phyloP scores from a whole-genome alignment of 2,888 invertebrate genomes.

The Physocephala rufipes region DNA sequence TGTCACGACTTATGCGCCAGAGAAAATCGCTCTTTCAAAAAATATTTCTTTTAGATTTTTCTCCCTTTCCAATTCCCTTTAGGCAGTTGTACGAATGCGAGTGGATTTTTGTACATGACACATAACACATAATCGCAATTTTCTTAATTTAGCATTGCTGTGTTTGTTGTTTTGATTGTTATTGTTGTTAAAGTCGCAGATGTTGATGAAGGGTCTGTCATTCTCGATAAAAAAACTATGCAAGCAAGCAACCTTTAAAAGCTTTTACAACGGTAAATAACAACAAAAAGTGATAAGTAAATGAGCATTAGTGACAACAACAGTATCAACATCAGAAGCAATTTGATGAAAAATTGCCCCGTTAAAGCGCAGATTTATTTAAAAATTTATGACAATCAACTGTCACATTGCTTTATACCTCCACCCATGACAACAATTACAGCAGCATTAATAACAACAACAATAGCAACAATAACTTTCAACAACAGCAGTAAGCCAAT shows the following conservation, averaged over 20 bases:
- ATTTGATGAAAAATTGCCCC: not conserved
- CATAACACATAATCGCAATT: slow-evolving; percentile 51
- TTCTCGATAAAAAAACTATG: not conserved
- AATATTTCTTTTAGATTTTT: too few species aligned
- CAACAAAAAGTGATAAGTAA: not conserved
- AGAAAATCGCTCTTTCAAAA: too few species aligned
- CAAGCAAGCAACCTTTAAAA: not conserved
- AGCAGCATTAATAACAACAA: not conserved
- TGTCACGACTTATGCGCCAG: too few species aligned
- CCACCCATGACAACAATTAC: not conserved
- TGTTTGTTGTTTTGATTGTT: slow-evolving; percentile 6
- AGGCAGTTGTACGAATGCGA: too few species aligned
- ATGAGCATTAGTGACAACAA: not conserved
- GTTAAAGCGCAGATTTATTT: slow-evolving; percentile 33
- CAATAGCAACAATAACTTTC: not conserved
- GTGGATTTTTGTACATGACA: slow-evolving; percentile 42
- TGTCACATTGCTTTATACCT: not conserved
- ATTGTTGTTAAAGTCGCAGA: not conserved
- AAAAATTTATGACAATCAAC: slow-evolving; percentile 16
- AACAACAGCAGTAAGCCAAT: not conserved
- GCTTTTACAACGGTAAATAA: not conserved
- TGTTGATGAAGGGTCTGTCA: not conserved
- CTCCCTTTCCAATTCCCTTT: too few species aligned
- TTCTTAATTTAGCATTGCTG: slow-evolving; percentile 46
- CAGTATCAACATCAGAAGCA: not conserved